These are phyloP conservation scores for Diabrotica virgifera DNA, from an alignment of 1,140 invertebrate species.

Conservation along the genomic window DNA sequence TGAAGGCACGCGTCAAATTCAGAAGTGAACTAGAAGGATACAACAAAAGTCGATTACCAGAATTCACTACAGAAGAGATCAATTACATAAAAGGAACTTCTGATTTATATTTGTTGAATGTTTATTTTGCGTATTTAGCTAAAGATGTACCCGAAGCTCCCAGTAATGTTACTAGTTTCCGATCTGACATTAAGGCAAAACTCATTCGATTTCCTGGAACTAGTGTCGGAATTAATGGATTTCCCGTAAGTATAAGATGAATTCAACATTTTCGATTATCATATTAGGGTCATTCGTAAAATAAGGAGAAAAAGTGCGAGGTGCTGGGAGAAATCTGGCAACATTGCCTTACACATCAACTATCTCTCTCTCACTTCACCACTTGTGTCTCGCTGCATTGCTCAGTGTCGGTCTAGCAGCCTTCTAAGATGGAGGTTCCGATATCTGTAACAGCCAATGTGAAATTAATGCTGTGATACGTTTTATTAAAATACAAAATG, in stretches of 20 bases:
- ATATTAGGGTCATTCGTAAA: too few species aligned
- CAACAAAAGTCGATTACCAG: conserved; percentile 58
- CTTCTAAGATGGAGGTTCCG: too few species aligned
- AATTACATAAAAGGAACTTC: conserved; percentile 50
- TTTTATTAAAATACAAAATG: too few species aligned
- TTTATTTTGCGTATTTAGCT: conserved; percentile 27
- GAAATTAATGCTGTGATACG: too few species aligned
- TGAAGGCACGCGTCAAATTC: conserved; percentile 56
- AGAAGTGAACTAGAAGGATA: conserved; percentile 59
- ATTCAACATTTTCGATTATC: too few species aligned
- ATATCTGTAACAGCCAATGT: too few species aligned
- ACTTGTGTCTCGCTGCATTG: too few species aligned
- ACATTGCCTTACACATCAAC: too few species aligned
- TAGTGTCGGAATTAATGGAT: conserved; percentile 4
- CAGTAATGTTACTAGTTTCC: conserved; percentile 8
- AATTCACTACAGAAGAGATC: conserved; percentile 61
- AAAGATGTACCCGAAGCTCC: not conserved
- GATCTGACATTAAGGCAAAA: conserved; percentile 3
- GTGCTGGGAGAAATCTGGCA: too few species aligned
- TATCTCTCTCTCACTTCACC: too few species aligned
- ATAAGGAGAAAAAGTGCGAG: too few species aligned
- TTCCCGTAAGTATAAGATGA: conserved; percentile 1
- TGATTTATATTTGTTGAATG: conserved; percentile 38
- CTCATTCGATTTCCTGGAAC: not conserved
- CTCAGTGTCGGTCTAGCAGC: too few species aligned